phyloP scores from a whole-genome alignment of 1,140 invertebrate species.

The Pachypeltis micranthus region DNA sequence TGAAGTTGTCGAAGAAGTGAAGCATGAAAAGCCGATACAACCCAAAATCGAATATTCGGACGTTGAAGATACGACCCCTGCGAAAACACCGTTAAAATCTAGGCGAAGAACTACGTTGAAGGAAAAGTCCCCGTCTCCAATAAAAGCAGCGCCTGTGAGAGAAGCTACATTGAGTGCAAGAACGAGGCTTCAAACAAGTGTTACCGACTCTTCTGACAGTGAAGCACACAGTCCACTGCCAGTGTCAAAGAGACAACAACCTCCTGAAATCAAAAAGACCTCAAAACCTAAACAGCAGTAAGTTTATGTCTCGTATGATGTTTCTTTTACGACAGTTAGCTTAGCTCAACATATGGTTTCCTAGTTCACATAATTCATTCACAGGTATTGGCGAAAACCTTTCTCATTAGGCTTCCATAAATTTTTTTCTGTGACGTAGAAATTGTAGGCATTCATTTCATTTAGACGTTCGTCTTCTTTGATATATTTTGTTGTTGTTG shows the following conservation, averaged over 20 bases:
- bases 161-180: neutral
- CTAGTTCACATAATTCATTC: too few species aligned
- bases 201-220: neutral
- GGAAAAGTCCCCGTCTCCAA: neutral
- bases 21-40: neutral
- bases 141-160: neutral
- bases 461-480: too few species aligned
- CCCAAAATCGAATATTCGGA: neutral
- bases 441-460: too few species aligned
- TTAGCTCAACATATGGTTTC: too few species aligned
- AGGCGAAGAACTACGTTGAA: neutral
- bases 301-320: too few species aligned
- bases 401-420: too few species aligned
- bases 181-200: neutral
- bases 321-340: too few species aligned
- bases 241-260: neutral
- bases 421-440: too few species aligned
- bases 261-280: neutral
- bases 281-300: neutral
- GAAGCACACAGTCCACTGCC: neutral
- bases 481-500: too few species aligned
- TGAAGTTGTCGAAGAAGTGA: constrained; percentile 17
- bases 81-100: neutral
- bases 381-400: too few species aligned
- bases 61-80: neutral